Base-by-base conservation (phyloP, 2,797 vertebrate genomes). In the Phrynocephalus vlangalii region DNA sequence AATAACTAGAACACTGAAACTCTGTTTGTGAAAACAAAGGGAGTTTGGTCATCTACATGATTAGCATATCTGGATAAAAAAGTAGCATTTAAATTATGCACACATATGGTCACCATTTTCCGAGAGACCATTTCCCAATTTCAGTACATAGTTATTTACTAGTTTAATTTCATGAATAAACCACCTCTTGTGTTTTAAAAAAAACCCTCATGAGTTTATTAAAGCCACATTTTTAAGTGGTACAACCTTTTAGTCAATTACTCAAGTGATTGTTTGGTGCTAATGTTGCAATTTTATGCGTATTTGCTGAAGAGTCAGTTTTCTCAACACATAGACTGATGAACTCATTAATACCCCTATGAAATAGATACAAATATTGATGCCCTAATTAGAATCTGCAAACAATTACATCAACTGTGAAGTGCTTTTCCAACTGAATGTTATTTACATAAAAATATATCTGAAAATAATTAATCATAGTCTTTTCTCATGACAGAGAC, bases 371-470 rank as follows among this genome's bases (percentile, higher is more conserved):
- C 30, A 50, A n/a, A 50, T 30, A 5, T 24, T 66, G 33, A 33
- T 56, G 16, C 10, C 66, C 30, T 56, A 77, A 82, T 77, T 76
- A 52, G 10, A 71, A 7, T 87, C 67, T 77, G 66, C 72, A 82
- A 44, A 68, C 52, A 18, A 67, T 38, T 48, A 67, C 38, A 67
- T 15, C 72, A 75, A 38, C 60, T 33, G 20, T 52, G 26, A 85
- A 78, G 75, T 50, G 44, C 22, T n/a, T 38, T 87, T 77, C 85
- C 80, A 56, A 86, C 6, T 48, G 38, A 48, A 56, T 83, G 24
- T 18, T 56, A 48, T 82, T 44, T 26, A 76, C 71, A 87, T 52
- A 76, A 38, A 85, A 72, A 72, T 72, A 72, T 79, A 80, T 86
- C 68, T 79, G 50, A 79, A 63, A 78, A 33, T 70, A 44, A 84